phyloP scores from a whole-genome alignment of 2,113 vertebrate species.

The Apistogramma diplotaenia region DNA sequence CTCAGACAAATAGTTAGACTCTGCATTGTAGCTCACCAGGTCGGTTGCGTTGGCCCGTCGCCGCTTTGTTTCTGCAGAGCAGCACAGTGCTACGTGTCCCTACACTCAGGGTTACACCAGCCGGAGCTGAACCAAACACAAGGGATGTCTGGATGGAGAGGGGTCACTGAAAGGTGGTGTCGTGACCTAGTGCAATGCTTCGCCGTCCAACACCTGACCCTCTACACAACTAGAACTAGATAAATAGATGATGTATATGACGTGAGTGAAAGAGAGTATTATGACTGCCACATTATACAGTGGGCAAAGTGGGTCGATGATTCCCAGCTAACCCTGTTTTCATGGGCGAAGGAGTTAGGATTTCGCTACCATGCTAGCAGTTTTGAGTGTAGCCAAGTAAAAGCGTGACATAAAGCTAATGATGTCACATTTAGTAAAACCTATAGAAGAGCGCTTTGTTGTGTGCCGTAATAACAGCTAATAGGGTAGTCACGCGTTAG shows the following conservation, averaged over 20 bases:
- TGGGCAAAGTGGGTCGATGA: not conserved
- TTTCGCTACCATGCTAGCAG: not conserved
- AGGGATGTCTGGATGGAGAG: not conserved
- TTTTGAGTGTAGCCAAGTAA: not conserved
- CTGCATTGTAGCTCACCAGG: too few species aligned
- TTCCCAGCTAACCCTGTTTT: not conserved
- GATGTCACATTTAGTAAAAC: not conserved
- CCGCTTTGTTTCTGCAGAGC: not conserved
- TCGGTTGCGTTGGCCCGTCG: not conserved
- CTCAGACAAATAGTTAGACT: not conserved
- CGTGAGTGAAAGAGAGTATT: rapidly evolving
- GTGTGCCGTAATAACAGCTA: not conserved
- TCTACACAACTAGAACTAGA: not conserved
- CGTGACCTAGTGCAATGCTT: not conserved
- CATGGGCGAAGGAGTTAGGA: not conserved
- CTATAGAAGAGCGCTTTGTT: not conserved
- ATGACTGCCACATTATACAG: not conserved
- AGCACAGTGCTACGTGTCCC: not conserved
- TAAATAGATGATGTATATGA: not conserved
- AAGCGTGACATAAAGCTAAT: not conserved
- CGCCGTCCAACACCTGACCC: not conserved
- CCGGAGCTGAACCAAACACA: not conserved
- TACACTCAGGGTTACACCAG: not conserved
- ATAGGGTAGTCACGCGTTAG: not conserved
- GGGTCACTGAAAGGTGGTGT: not conserved